Evolutionary conservation across 2,797 vertebrate species (phyloP), one percentile per base, ranked within the genome.

Genomic region (Lacerta agilis): DNA sequence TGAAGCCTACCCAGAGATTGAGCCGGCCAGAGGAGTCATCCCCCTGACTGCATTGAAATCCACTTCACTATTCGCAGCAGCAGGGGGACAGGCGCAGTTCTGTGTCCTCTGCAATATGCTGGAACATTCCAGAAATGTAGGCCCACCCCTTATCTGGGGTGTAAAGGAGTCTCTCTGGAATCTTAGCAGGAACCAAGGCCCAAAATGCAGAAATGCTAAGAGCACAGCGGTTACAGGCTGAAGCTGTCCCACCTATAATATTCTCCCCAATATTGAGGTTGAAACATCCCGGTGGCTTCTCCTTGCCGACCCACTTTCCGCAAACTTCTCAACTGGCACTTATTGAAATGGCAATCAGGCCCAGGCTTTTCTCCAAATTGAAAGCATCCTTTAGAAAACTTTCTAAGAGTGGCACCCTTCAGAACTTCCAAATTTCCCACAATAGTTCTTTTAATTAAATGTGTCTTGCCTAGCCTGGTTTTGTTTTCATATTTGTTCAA

Each of bases 61-160:
- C 7, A 3, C 45, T 83, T 66, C 67, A 13, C 64, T 27, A 3
- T 69, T 71, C 18, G 5, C 75, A 79, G 27, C 43, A 38, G 27
- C 33, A 4, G 18, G 29, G 36, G 66, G 18, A 13, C 13, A 11
- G 82, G 8, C 33, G n/a, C 29, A 18, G 4, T 23, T 77, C 82
- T 20, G 29, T 80, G 36, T 73, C 67, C 69, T 89, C 83, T 17
- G 49, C 38, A 67, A 38, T 23, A 25, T 76, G 27, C 78, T n/a
- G 17, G 83, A 81, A 85, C 25, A n/a, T 85, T 89, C 77, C 69
- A 88, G 83, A 85, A 85, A 29, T 29, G 4, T 29, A 73, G 76
- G 38, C 49, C 82, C 4, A 0, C 5, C n/a, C 25, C 55, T 66
- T 58, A 8, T 2, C 33, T 6, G 8, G 41, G 58, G 3, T 3